Evolutionary conservation across 2,113 vertebrate species (phyloP), one percentile per base, ranked within the genome.

Genomic region (Noturus placidus): DNA sequence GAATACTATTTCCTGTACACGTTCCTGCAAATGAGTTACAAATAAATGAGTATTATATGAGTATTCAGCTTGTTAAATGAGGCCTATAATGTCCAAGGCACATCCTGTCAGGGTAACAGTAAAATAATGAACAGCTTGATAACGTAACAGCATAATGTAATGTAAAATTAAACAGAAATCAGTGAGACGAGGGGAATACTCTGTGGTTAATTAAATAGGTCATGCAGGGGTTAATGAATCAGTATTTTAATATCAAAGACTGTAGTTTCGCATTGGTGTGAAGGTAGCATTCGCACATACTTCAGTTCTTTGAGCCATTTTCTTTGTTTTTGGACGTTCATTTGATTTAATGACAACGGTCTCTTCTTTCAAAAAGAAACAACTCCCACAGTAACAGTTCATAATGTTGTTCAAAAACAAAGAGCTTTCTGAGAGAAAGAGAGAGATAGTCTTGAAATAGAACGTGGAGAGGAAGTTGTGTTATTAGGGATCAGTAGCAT

Each of bases 381-480:
- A 69, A 69, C 27, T 13, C 25, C 27, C 63, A 14, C 13, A 1
- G 13, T 30, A 3, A 2, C 65, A 30, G 15, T 69, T 33, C 1
- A 33, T 14, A 69, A 69, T 30, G 19, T 69, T 69, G 3, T 33
- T 69, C 10, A 33, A 17, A 33, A 33, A 15, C 17, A 57, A 77
- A 85, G 8, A 77, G 25, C 25, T 63, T 27, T 63, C 2, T 52
- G 42, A 35, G 42, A 30, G 61, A 38, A 8, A 78, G 17, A 52
- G 57, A 30, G 42, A 81, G 46, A 81, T 82, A 52, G 76, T 6
- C 25, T 14, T 84, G 25, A 89, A 89, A 89, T 79, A 83, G 81
- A 87, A 57, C 30, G 70, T 50, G 33, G 86, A 52, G 2, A 78
- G 82, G 61, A 69, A 19, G 56, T 76, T 61, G 54, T 9, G 35